Percentiles rank a stretch among this genome's conserved stretches.
Evolutionary conservation across 2,113 vertebrate genomes (phyloP).

Genomic region (Eleginops maclovinus): DNA sequence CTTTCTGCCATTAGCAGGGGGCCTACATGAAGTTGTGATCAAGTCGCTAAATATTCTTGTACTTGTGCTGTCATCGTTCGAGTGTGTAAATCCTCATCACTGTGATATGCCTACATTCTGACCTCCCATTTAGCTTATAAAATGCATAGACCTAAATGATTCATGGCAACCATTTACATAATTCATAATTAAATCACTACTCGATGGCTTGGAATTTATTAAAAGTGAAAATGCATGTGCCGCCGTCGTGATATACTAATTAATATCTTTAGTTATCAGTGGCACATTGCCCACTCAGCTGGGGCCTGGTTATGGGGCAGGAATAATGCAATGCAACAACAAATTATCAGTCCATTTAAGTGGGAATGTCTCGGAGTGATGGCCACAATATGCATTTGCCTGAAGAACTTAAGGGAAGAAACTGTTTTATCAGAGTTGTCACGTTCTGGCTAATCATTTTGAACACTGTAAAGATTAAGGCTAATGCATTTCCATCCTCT

Average conservation of each 20-base stretch:
- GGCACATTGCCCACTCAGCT: constrained; percentile 87
- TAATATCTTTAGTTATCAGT: constrained; percentile 89
- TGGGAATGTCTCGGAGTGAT: constrained; percentile 84
- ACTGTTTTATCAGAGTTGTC: constrained; percentile 79
- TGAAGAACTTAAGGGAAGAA: constrained; percentile 83
- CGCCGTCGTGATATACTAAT: constrained; percentile 86
- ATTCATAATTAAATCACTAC: constrained; percentile 93
- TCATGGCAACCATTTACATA: constrained; percentile 89
- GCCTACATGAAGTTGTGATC: constrained; percentile 55
- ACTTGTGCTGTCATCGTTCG: constrained; percentile 61
- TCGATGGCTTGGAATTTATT: constrained; percentile 91
- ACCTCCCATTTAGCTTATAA: constrained; percentile 84
- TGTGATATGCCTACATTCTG: constrained; percentile 73
- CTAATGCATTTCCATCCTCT: constrained; percentile 71
- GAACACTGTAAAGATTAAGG: constrained; percentile 70
- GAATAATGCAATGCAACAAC: constrained; percentile 86
- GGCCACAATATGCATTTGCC: constrained; percentile 90
- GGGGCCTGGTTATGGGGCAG: constrained; percentile 83
- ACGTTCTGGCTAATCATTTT: constrained; percentile 78
- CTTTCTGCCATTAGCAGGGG: constrained; percentile 66
- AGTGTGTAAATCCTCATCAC: constrained; percentile 72
- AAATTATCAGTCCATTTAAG: constrained; percentile 87
- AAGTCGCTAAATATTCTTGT: constrained; percentile 67
- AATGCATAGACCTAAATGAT: constrained; percentile 85
- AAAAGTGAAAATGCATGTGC: constrained; percentile 90